Percentiles rank a stretch among this genome's conserved stretches.
Conservation (phyloP, 2,113 vertebrate genomes). For the Chaetorhynchus papuensis region DNA sequence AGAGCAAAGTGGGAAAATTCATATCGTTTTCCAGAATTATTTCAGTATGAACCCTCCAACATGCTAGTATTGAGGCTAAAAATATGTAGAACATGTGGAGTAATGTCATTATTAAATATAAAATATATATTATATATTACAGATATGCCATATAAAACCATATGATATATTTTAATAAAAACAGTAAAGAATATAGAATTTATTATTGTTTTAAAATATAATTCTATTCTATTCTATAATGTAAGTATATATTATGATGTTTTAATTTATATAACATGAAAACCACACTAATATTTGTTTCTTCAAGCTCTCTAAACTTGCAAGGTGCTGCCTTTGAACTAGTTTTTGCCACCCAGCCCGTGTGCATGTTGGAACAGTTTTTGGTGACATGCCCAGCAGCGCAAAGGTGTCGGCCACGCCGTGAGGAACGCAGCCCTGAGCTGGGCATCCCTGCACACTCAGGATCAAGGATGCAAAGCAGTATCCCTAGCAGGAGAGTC, state of each 20-base stretch:
- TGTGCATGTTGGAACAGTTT: rapidly evolving
- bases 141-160: background rate
- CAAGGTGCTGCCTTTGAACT: background rate
- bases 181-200: background rate
- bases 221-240: background rate
- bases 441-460: background rate
- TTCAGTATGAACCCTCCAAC: background rate
- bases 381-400: background rate
- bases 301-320: background rate
- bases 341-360: background rate
- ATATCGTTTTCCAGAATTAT: background rate
- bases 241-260: rapidly evolving
- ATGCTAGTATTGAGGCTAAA: background rate
- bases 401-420: rapidly evolving
- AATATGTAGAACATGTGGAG: background rate
- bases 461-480: background rate
- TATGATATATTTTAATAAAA: background rate
- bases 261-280: background rate
- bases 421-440: background rate
- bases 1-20: background rate
- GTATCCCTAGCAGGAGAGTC: background rate
- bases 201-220: background rate
- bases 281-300: background rate
- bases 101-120: background rate
- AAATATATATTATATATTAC: background rate